These are phyloP conservation scores for Hyaena hyaena DNA, from an alignment of 2,113 vertebrate genomes.

Conservation along the genomic window DNA sequence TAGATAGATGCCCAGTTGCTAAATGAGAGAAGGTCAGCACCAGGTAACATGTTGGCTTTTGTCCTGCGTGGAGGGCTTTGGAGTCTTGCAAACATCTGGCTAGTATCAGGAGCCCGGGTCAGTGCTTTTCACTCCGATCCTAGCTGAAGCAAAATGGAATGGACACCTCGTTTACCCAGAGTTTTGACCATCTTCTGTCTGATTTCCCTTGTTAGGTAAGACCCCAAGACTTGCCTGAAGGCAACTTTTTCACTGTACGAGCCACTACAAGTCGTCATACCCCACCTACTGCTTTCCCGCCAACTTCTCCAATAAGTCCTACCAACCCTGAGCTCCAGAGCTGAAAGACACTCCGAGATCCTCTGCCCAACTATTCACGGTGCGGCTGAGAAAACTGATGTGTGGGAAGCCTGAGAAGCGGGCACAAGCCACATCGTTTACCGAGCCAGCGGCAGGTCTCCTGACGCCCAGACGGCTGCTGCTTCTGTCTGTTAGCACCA, in stretches of 20 bases:
- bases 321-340: background rate
- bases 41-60: background rate
- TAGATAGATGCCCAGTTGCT: background rate
- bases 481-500: background rate
- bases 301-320: background rate
- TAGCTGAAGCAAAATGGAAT: background rate
- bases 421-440: too few relatives aligned
- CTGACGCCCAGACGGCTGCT: too few relatives aligned
- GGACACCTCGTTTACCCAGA: background rate
- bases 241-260: background rate
- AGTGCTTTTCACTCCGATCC: background rate
- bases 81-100: background rate
- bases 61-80: background rate
- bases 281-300: background rate
- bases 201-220: background rate
- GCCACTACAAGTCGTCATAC: too few relatives aligned
- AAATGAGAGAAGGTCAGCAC: background rate
- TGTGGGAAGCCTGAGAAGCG: background rate
- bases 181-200: background rate
- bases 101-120: background rate
- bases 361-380: background rate
- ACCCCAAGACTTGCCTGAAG: background rate
- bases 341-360: background rate
- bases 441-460: background rate
- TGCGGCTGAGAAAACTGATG: background rate